A percentile compares a stretch with the other conserved stretches of the same genome.
Evolutionary conservation across 2,888 invertebrate species (phyloP).

Genomic region (Hipparchia sbordonii): DNA sequence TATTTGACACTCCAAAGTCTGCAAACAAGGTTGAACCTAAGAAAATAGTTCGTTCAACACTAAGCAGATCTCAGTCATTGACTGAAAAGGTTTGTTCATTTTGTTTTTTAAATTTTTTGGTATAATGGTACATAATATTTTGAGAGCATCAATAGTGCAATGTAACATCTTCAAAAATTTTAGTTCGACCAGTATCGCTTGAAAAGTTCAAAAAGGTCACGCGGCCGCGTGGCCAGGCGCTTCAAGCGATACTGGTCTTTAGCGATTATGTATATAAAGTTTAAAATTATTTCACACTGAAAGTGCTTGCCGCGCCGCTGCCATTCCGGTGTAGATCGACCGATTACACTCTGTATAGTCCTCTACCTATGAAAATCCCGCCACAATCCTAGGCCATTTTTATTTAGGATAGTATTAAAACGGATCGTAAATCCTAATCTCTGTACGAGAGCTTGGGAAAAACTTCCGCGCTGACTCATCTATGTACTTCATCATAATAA

Average conservation of each 20-base stretch:
- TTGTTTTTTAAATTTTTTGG: neutral
- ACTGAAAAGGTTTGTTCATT: constrained; percentile 59
- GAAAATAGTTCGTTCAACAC: constrained; percentile 54
- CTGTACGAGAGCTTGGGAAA: constrained; percentile 20
- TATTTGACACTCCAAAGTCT: constrained; percentile 63
- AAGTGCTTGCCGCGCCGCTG: too few species aligned
- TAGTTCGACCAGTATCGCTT: too few species aligned
- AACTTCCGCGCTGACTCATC: constrained; percentile 39
- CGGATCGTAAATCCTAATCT: constrained; percentile 35
- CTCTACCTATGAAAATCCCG: neutral
- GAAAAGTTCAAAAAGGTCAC: too few species aligned
- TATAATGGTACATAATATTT: neutral
- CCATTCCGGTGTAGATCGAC: too few species aligned
- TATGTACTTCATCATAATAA: constrained; percentile 13
- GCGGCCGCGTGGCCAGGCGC: too few species aligned
- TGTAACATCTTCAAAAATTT: neutral
- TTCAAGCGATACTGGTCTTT: too few species aligned
- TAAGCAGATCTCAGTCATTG: constrained; percentile 56
- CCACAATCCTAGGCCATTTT: neutral
- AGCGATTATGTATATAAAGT: too few species aligned
- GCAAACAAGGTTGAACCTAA: constrained; percentile 58
- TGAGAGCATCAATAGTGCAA: neutral
- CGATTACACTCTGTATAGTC: neutral
- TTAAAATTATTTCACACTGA: too few species aligned
- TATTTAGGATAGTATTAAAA: neutral